Evolutionary conservation across 2,797 vertebrate genomes (phyloP), one percentile per base, ranked within the genome.

Genomic region (Vipera latastei): DNA sequence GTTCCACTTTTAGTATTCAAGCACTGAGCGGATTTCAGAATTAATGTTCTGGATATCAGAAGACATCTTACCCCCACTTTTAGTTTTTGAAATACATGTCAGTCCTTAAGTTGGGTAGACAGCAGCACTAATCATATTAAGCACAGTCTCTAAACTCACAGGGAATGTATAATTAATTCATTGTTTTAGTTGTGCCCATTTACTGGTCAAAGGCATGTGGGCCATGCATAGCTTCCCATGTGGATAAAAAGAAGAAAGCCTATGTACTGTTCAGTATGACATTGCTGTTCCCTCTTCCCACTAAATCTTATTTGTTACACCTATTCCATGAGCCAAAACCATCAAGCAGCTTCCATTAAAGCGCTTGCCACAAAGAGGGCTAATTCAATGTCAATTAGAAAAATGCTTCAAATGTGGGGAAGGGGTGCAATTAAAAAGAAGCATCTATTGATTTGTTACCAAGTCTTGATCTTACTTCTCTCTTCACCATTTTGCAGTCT

Each of bases 91-190:
- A 95, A 93, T 89, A 91, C 91, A 59, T n/a, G 56, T 95, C 96
- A 94, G 94, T 93, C 26, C 96, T 96, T 94, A 94, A 96, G 96
- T 86, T 89, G 96, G 94, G 96, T 91, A 96, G 97, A 96, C 96
- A 97, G 97, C 97, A 97, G 94, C 97, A 92, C 98, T 97, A 97
- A 98, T 98, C 97, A 91, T 14, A 56, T 97, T 97, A 97, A 97
- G 95, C 95, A 65, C 93, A 91, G 95, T 95, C 97, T 96, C 96
- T 90, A 25, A 73, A 92, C 95, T 95, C 91, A 8, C 0, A 38
- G 94, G 0, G 94, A 96, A 95, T 92, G 96, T 96, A 96, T 95
- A 97, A 98, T 98, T 95, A 95, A 63, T 16, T n/a, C 95, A 90
- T 97, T 98, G 97, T 97, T 96, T 97, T 92, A 93, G 94, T 91